Evolutionary conservation across 2,888 invertebrate species (phyloP).

Genomic region (Noctua janthe): DNA sequence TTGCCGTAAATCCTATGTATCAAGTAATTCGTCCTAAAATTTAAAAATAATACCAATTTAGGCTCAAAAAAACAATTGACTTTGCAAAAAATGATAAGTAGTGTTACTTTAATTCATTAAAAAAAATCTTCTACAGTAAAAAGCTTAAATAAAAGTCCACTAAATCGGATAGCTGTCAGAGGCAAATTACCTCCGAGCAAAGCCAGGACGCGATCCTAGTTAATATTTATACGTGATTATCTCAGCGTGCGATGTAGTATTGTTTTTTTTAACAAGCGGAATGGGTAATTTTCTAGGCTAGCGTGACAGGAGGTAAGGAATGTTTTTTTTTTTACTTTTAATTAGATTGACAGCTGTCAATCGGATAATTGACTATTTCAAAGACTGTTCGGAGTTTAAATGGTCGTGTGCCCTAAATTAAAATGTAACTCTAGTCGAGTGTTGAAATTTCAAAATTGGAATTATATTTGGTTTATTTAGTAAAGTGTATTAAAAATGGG

Average conservation of each 20-base stretch:
- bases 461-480: neutral
- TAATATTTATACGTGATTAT: conserved; percentile 61
- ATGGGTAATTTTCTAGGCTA: neutral
- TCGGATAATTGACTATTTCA: too few species aligned
- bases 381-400: neutral
- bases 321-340: neutral
- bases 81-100: neutral
- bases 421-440: neutral
- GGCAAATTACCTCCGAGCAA: conserved; percentile 50
- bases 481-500: neutral
- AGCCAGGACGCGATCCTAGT: conserved; percentile 48
- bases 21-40: neutral
- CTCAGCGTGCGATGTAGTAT: conserved; percentile 37
- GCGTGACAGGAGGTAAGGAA: neutral
- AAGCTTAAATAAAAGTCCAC: conserved; percentile 19
- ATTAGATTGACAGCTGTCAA: conserved; percentile 11
- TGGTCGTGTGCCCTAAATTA: neutral
- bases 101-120: neutral
- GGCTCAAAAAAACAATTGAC: neutral
- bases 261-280: conserved; percentile 28
- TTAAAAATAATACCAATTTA: neutral
- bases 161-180: conserved; percentile 56
- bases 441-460: neutral
- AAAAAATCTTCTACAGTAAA: neutral
- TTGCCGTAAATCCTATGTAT: neutral